Evolutionary conservation across 30 jellyfish, hydroid and myxozoan species (phyloP).

Genomic region (Sanderia malayensis): DNA sequence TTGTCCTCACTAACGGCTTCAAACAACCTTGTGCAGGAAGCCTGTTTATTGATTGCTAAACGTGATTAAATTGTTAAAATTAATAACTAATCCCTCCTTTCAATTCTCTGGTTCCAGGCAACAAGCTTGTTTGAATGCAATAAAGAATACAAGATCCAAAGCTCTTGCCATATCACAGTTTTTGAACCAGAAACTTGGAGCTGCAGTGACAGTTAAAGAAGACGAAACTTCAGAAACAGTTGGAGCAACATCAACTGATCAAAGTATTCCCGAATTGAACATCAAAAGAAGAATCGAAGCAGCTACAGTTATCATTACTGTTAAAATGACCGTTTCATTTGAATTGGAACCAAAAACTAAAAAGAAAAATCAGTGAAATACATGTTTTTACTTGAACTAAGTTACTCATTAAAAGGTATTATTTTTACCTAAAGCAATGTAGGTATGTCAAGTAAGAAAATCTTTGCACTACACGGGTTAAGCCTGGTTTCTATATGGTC

Average conservation of each 20-base stretch:
- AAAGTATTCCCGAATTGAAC: conserved; percentile 9
- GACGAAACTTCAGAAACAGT: conserved; percentile 61
- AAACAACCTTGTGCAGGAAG: no score
- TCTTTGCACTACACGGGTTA: no score
- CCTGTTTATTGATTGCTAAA: no score
- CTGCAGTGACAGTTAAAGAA: conserved; percentile 61
- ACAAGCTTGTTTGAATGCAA: conserved; percentile 85
- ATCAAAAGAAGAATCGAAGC: conserved; percentile 40
- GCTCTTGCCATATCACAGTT: conserved; percentile 89
- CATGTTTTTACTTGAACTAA: no score
- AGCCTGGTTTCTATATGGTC: no score
- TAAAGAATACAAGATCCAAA: conserved; percentile 70
- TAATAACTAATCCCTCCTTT: no score
- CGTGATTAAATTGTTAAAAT: no score
- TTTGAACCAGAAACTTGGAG: conserved; percentile 75
- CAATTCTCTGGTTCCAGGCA: conserved; percentile 41
- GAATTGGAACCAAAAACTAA: conserved; percentile 48
- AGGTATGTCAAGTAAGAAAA: no score
- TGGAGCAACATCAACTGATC: conserved; percentile 36
- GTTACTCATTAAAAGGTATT: no score
- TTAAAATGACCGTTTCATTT: conserved; percentile 37
- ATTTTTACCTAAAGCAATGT: no score
- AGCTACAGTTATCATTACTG: conserved; percentile 39
- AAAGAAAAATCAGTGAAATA: conserved; percentile 33
- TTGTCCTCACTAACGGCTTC: no score